phyloP scores from a whole-genome alignment of 1,140 invertebrate species.

The Drosophila carrolli region DNA sequence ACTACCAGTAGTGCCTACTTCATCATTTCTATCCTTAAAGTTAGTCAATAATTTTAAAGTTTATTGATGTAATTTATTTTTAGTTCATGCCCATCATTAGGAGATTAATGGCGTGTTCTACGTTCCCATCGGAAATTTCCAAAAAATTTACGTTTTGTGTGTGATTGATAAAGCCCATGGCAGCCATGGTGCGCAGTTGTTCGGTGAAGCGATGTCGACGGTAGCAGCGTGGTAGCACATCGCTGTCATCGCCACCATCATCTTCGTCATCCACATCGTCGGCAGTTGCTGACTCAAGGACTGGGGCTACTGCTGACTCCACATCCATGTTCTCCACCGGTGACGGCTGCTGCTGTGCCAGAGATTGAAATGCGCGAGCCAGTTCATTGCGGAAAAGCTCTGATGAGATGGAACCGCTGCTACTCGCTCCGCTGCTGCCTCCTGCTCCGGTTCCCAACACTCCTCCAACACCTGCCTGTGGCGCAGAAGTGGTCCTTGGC shows the following conservation, averaged over 20 bases:
- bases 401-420: conserved; percentile 56
- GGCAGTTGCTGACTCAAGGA: conserved; percentile 6
- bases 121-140: conserved; percentile 92
- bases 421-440: conserved; percentile 25
- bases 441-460: conserved; percentile 7
- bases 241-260: conserved; percentile 62
- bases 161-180: conserved; percentile 95
- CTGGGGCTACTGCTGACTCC: conserved; percentile 29
- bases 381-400: conserved; percentile 67
- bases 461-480: background rate
- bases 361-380: conserved; percentile 64
- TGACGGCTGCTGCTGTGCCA: conserved; percentile 43
- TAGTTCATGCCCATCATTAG: conserved; percentile 86
- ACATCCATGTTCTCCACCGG: conserved; percentile 65
- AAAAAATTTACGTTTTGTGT: conserved; percentile 93
- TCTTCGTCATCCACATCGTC: conserved; percentile 48
- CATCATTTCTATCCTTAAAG: no score
- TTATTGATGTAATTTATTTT: no score
- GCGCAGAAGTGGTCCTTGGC: conserved; percentile 28
- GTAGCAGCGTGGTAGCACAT: conserved; percentile 72
- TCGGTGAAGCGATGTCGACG: conserved; percentile 77
- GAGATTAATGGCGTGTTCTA: conserved; percentile 94
- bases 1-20: no score
- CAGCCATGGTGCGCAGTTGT: conserved; percentile 93
- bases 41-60: no score